Evolutionary conservation across 2,113 vertebrate genomes (phyloP).

Genomic region (Romanogobio albipinnatus): DNA sequence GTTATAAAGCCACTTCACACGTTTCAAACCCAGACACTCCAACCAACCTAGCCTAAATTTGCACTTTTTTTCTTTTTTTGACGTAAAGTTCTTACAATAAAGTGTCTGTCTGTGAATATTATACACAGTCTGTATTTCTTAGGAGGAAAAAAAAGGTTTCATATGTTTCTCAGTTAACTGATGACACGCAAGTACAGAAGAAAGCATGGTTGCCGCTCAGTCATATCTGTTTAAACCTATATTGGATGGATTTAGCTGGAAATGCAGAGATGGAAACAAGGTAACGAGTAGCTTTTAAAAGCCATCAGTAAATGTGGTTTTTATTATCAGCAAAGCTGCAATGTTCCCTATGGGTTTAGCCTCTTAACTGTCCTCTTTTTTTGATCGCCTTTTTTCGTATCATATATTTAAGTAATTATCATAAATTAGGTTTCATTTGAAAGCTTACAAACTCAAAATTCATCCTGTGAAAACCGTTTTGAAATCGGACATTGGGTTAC

Average conservation of each 20-base stretch:
- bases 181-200: neutral
- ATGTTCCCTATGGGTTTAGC: constrained; percentile 15
- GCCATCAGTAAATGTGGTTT: neutral
- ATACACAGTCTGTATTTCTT: neutral
- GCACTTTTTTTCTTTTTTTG: neutral
- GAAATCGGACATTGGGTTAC: no score
- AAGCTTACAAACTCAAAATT: no score
- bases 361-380: no score
- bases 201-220: neutral
- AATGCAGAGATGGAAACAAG: constrained; percentile 7
- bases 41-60: constrained; percentile 13
- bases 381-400: no score
- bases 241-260: neutral
- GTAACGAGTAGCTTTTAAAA: constrained; percentile 7
- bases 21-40: constrained; percentile 12
- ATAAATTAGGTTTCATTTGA: no score
- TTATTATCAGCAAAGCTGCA: constrained; percentile 29
- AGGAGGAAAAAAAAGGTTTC: neutral
- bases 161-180: constrained; percentile 13
- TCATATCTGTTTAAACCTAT: neutral
- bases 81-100: constrained; percentile 25
- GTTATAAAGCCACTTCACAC: constrained; percentile 35
- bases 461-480: no score
- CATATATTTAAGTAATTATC: no score
- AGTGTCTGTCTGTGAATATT: constrained; percentile 25